These are phyloP conservation scores for Agonopterix subpropinquella DNA, from an alignment of 2,888 invertebrate genomes.

Conservation along the genomic window DNA sequence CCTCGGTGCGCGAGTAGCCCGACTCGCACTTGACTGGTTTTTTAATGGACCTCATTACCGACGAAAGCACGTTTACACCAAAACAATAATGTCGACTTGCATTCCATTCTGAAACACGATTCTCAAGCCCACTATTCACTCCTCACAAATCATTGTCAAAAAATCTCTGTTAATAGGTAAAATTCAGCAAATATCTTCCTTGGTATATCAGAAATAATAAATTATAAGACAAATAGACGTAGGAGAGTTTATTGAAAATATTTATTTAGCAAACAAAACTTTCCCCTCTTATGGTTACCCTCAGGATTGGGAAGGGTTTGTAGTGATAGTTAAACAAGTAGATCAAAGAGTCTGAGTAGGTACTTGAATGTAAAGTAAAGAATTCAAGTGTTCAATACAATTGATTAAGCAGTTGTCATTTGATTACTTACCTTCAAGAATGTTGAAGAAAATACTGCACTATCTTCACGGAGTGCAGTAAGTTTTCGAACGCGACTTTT, in stretches of 20 bases:
- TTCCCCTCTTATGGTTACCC: constrained; percentile 16
- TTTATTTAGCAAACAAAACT: constrained; percentile 53
- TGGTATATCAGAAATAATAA: constrained; percentile 35
- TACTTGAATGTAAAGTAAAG: constrained; percentile 21
- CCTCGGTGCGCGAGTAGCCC: too few relatives aligned
- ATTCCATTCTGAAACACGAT: constrained; percentile 38
- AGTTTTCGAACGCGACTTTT: too few relatives aligned
- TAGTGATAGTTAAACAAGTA: constrained; percentile 51
- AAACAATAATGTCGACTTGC: constrained; percentile 35
- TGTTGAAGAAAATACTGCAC: too few relatives aligned
- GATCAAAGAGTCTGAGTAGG: constrained; percentile 50
- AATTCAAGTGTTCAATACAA: constrained; percentile 27
- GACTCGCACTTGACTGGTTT: too few relatives aligned
- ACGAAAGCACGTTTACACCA: constrained; percentile 45
- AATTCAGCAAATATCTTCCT: constrained; percentile 4
- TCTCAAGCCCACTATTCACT: constrained; percentile 9
- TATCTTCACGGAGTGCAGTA: too few relatives aligned
- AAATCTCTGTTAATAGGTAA: constrained; percentile 7
- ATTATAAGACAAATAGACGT: constrained; percentile 53
- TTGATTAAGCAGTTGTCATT: constrained; percentile 14
- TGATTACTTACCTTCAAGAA: too few relatives aligned
- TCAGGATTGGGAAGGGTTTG: constrained; percentile 27
- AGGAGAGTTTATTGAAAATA: constrained; percentile 56
- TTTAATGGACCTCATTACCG: constrained; percentile 55
- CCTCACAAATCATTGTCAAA: background rate